Evolutionary conservation across 1,140 invertebrate genomes (phyloP), one percentile per base, ranked within the genome.

Genomic region (Psix sp.): DNA sequence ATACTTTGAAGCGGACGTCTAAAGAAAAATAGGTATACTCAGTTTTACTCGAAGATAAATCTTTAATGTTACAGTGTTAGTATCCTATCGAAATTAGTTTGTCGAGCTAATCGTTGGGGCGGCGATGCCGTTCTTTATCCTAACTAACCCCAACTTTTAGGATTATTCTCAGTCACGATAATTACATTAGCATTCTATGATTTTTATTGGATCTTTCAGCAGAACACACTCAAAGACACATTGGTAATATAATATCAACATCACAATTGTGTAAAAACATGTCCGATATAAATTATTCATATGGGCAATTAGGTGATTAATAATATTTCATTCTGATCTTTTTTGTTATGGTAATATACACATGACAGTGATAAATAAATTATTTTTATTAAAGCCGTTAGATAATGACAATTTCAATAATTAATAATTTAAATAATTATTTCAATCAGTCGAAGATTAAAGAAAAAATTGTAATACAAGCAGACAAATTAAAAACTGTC

Each of bases 141-240:
- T 77, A 80, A 84, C 79, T 77, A 77, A 80, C 78, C 82, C 80
- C 79, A 79, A 77, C 79, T 62, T 67, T 74, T 56, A 29, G 83
- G 82, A 82, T 80, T 45, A 48, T 62, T 83, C 81, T 80, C 68
- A 77, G 77, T 78, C 42, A 76, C 79, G 78, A 81, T 86, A 86
- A 86, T 86, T 85, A 82, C 82, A 86, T 86, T 86, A 86, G 84
- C 83, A 86, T 86, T 82, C 83, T 79, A 84, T 84, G 83, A 86
- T 85, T 86, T 86, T 84, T 84, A 86, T 84, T 82, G 82, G 77
- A 82, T 79, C 67, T 80, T 81, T 73, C 76, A 51, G 38, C 13
- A 42, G 24, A 76, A n/a, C 63, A 67, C 65, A 68, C 72, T 59
- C 35, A 29, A 43, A 51, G 49, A 51, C 57, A 71, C 51, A 71